Conservation (phyloP, 2,797 vertebrate genomes). For the Alca torda region DNA sequence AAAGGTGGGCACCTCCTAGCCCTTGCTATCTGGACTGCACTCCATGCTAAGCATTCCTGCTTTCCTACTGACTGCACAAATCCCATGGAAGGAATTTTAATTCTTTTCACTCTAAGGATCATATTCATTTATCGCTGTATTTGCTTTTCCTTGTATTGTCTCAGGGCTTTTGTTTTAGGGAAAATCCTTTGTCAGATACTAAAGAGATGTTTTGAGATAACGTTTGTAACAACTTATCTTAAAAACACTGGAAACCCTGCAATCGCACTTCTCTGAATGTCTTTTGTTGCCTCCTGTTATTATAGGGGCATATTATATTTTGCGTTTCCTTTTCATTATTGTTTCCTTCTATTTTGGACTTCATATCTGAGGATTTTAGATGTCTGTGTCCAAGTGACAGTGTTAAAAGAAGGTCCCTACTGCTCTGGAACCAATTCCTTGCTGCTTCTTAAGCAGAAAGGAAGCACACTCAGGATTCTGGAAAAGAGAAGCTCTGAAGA, state of each 20-base stretch:
- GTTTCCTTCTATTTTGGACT: not conserved
- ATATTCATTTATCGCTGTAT: not conserved
- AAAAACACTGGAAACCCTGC: not conserved
- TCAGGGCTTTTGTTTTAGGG: not conserved
- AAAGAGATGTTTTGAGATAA: not conserved
- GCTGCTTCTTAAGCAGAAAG: not conserved
- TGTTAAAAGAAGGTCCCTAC: not conserved
- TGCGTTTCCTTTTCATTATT: not conserved
- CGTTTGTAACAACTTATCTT: not conserved
- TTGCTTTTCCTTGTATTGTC: not conserved
- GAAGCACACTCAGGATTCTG: not conserved
- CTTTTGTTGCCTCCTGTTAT: not conserved
- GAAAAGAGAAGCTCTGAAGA: too few species aligned
- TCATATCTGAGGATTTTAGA: not conserved
- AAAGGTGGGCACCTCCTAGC: not conserved
- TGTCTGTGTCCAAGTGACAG: not conserved
- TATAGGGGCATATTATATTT: not conserved
- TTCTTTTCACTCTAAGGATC: not conserved
- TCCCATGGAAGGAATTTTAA: not conserved
- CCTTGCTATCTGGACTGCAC: not conserved
- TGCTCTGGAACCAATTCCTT: not conserved
- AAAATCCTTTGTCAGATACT: not conserved
- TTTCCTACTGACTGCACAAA: not conserved
- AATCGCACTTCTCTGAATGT: not conserved
- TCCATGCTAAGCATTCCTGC: not conserved